Conservation (phyloP, 2,113 vertebrate species). For the Manacus vitellinus region DNA sequence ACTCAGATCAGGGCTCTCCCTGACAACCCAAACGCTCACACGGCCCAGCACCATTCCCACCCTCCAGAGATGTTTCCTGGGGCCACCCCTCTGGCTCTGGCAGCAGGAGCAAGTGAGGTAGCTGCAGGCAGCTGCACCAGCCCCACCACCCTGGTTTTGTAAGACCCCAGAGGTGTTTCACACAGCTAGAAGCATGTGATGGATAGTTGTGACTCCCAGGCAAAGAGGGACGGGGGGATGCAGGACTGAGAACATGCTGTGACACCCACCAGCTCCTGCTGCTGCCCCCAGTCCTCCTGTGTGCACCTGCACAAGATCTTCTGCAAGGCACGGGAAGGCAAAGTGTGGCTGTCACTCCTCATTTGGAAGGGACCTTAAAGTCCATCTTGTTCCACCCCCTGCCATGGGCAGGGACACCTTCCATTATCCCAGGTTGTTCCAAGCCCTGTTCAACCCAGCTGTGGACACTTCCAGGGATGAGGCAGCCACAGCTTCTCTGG, state of each 20-base stretch:
- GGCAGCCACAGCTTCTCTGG: neutral
- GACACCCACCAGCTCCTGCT: neutral
- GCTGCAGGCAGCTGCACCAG: neutral
- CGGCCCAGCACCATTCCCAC: neutral
- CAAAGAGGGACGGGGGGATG: rapidly evolving
- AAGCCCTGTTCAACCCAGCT: neutral
- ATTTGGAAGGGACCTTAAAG: neutral
- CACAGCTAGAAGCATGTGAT: neutral
- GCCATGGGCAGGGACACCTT: neutral
- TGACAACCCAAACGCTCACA: conserved; percentile 2
- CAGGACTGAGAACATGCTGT: neutral
- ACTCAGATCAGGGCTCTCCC: neutral
- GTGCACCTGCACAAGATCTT: neutral
- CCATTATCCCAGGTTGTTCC: neutral
- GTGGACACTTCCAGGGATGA: neutral
- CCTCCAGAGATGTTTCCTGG: neutral
- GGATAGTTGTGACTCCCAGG: neutral
- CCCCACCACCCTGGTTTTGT: neutral
- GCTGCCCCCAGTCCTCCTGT: neutral
- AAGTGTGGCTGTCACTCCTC: neutral
- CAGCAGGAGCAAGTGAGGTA: neutral
- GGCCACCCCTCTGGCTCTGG: neutral
- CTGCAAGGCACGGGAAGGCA: neutral
- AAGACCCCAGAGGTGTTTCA: neutral
- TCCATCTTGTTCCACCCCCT: neutral